These are phyloP conservation scores for Pseudomyrmex concolor DNA, from an alignment of 1,140 invertebrate species.

Conservation along the genomic window DNA sequence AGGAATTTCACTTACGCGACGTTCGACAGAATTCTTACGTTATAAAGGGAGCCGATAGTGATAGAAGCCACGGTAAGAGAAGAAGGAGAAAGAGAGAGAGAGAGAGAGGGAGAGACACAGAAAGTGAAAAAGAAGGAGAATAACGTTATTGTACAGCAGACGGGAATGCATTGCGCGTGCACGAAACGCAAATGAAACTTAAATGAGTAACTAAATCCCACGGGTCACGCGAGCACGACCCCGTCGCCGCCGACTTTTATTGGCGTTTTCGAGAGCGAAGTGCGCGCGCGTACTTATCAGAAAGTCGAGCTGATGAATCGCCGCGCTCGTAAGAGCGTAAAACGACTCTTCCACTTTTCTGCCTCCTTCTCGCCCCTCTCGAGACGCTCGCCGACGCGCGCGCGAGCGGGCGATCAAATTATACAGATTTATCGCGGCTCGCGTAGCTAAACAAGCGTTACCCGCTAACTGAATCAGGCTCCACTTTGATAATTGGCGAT, in stretches of 20 bases:
- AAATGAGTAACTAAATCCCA: constrained; percentile 71
- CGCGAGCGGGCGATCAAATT: constrained; percentile 46
- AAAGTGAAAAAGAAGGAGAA: constrained; percentile 38
- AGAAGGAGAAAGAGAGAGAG: too few species aligned
- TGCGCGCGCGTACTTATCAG: constrained; percentile 3
- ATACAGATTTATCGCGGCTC: constrained; percentile 52
- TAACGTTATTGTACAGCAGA: background rate
- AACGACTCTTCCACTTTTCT: background rate
- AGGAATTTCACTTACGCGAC: constrained; percentile 51
- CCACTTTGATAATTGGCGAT: constrained; percentile 58
- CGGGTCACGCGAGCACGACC: constrained; percentile 62
- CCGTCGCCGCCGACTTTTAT: constrained; percentile 50
- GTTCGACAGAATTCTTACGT: constrained; percentile 40
- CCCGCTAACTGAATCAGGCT: constrained; percentile 51
- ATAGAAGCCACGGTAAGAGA: too few species aligned
- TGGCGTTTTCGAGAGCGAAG: constrained; percentile 42
- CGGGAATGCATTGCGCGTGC: constrained; percentile 37
- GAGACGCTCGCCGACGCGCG: constrained; percentile 12
- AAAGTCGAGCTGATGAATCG: constrained; percentile 21
- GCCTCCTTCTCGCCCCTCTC: background rate
- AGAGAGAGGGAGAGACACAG: background rate
- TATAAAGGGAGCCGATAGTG: constrained; percentile 50
- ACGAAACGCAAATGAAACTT: constrained; percentile 73
- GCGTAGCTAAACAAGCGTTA: constrained; percentile 39
- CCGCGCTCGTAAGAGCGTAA: background rate